Conservation (phyloP, 2,888 invertebrate species). For the Campoletis raptor region DNA sequence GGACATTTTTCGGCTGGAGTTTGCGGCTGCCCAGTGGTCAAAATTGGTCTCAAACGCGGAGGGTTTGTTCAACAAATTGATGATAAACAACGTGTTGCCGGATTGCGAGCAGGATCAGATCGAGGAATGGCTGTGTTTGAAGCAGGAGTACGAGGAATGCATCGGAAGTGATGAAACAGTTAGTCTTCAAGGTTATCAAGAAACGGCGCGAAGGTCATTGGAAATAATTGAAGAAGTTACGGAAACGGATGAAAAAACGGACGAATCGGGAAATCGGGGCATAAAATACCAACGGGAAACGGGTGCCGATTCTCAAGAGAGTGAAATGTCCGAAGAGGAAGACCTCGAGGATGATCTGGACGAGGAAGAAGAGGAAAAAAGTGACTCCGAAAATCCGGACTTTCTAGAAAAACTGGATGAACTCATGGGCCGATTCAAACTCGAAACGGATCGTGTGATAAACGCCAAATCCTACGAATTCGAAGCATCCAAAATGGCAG, state of each 20-base stretch:
- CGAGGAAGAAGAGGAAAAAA: slow-evolving; percentile 84
- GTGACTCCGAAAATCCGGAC: slow-evolving; percentile 88
- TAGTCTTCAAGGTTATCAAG: slow-evolving; percentile 83
- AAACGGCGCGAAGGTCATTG: slow-evolving; percentile 86
- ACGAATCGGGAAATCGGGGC: slow-evolving; percentile 79
- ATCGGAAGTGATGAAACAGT: slow-evolving; percentile 87
- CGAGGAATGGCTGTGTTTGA: slow-evolving; percentile 93
- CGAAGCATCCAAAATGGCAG: slow-evolving; percentile 12
- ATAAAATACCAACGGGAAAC: slow-evolving; percentile 79
- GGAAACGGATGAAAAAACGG: slow-evolving; percentile 83
- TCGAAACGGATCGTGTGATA: slow-evolving; percentile 89
- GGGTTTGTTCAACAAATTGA: slow-evolving; percentile 91
- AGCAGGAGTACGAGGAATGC: slow-evolving; percentile 95
- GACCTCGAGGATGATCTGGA: slow-evolving; percentile 75
- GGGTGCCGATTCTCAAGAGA: slow-evolving; percentile 81
- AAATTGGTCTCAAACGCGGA: slow-evolving; percentile 94
- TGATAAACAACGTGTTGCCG: slow-evolving; percentile 89
- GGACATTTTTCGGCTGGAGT: slow-evolving; percentile 90
- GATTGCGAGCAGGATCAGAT: slow-evolving; percentile 91
- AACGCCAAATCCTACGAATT: slow-evolving; percentile 79
- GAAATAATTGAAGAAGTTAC: slow-evolving; percentile 87
- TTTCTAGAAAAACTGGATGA: slow-evolving; percentile 90
- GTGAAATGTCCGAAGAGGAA: slow-evolving; percentile 82
- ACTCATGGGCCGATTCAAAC: slow-evolving; percentile 90
- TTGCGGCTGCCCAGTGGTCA: slow-evolving; percentile 93